phyloP scores from a whole-genome alignment of 2,888 invertebrate species.

The Bombylius discolor region DNA sequence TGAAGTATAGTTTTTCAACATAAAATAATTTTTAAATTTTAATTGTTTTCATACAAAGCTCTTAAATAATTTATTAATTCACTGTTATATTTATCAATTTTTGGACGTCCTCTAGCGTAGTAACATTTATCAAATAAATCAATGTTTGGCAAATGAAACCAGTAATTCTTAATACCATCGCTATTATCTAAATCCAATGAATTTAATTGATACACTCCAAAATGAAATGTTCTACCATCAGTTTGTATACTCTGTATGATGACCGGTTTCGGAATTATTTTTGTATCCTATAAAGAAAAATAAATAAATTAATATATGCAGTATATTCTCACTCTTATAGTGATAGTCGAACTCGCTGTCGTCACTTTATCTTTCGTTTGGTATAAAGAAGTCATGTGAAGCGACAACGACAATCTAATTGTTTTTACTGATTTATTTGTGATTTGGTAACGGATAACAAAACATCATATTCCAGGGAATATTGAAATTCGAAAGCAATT shows the following conservation, averaged over 20 bases:
- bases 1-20: too few relatives aligned
- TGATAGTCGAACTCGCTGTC: too few relatives aligned
- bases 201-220: conserved; percentile 73
- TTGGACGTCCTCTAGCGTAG: conserved; percentile 51
- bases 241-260: conserved; percentile 72
- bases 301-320: too few relatives aligned
- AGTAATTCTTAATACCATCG: conserved; percentile 58
- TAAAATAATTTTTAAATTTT: background rate
- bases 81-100: conserved; percentile 61
- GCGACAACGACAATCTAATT: too few relatives aligned
- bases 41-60: conserved; percentile 60
- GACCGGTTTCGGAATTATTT: conserved; percentile 60
- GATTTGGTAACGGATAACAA: too few relatives aligned
- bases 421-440: too few relatives aligned
- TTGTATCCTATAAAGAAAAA: conserved; percentile 30
- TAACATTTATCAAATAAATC: conserved; percentile 51
- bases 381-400: too few relatives aligned
- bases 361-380: too few relatives aligned
- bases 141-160: conserved; percentile 56
- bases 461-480: too few relatives aligned
- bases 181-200: conserved; percentile 52
- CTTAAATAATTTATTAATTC: conserved; percentile 63
- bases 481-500: too few relatives aligned
- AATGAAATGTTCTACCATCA: conserved; percentile 63
- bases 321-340: too few relatives aligned